Percentiles rank a stretch among this genome's conserved stretches.
These are phyloP conservation scores for Leptinotarsa undecemlineata DNA, from an alignment of 1,140 invertebrate genomes.

Conservation along the genomic window DNA sequence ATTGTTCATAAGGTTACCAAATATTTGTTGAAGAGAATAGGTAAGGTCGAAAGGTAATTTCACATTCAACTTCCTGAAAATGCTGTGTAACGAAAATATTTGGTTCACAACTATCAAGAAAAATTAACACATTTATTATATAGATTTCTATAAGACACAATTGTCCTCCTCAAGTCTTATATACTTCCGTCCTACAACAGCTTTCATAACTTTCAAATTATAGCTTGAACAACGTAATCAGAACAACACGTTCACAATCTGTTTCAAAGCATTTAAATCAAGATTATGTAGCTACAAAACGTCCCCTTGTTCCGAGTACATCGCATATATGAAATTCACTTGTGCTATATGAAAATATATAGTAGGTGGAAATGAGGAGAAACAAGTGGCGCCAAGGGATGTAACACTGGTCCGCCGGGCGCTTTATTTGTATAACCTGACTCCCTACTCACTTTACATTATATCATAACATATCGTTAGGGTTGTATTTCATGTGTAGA, in stretches of 20 bases:
- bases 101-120: too few species aligned
- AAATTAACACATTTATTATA: too few species aligned
- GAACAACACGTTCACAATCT: conserved; percentile 17
- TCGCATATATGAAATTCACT: conserved; percentile 23
- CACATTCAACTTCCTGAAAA: too few species aligned
- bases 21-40: too few species aligned
- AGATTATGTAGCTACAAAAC: conserved; percentile 19
- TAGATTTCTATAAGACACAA: too few species aligned
- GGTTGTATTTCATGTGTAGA: conserved; percentile 18
- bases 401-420: conserved; percentile 10
- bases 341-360: conserved; percentile 26
- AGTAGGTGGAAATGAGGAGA: conserved; percentile 28
- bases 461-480: conserved; percentile 29
- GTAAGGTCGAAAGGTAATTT: too few species aligned
- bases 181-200: background rate
- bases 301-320: conserved; percentile 7
- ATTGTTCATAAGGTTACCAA: too few species aligned
- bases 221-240: conserved; percentile 11
- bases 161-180: background rate
- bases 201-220: conserved; percentile 9
- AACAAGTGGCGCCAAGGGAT: conserved; percentile 30
- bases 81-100: too few species aligned
- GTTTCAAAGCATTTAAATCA: conserved; percentile 13
- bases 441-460: conserved; percentile 29
- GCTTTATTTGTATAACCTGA: conserved; percentile 30